Evolutionary conservation across 2,113 vertebrate species (phyloP).

Genomic region (Myxocyprinus asiaticus): DNA sequence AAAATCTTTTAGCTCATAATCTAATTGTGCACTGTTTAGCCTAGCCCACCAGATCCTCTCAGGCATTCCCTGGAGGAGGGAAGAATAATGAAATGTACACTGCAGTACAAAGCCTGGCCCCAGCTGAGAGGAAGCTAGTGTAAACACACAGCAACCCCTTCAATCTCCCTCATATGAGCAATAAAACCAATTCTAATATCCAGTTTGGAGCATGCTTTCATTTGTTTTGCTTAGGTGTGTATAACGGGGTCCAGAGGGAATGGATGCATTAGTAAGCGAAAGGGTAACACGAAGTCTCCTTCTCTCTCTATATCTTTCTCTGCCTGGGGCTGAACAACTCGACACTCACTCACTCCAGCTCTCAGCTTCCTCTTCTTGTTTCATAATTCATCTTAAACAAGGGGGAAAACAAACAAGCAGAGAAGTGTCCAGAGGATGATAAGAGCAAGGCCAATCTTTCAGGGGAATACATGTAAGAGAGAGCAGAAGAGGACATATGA

Average conservation of each 20-base stretch:
- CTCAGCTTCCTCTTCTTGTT: constrained; percentile 59
- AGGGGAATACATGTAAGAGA: constrained; percentile 16
- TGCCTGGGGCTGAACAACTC: constrained; percentile 58
- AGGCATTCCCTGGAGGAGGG: constrained; percentile 60
- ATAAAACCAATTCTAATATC: constrained; percentile 59
- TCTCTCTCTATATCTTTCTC: constrained; percentile 59
- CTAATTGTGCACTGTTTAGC: constrained; percentile 56
- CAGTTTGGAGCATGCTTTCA: constrained; percentile 44
- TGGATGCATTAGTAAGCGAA: constrained; percentile 47
- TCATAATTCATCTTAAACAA: constrained; percentile 77
- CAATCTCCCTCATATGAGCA: constrained; percentile 59
- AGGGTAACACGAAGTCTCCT: constrained; percentile 58
- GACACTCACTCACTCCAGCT: constrained; percentile 56
- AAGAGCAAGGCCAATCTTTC: constrained; percentile 48
- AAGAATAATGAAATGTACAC: constrained; percentile 74
- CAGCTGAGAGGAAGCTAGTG: constrained; percentile 55
- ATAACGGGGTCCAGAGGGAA: constrained; percentile 61
- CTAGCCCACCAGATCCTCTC: constrained; percentile 47
- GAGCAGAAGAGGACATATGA: background rate
- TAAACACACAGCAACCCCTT: constrained; percentile 59
- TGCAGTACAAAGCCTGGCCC: constrained; percentile 50
- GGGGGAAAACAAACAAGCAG: constrained; percentile 60
- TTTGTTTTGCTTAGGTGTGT: constrained; percentile 58
- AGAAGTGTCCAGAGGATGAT: constrained; percentile 48
- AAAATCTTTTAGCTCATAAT: constrained; percentile 71